A percentile compares a stretch with the other conserved stretches of the same genome.
These are phyloP conservation scores for Folsomia manolachei DNA, from an alignment of 2,888 invertebrate genomes.

Conservation along the genomic window DNA sequence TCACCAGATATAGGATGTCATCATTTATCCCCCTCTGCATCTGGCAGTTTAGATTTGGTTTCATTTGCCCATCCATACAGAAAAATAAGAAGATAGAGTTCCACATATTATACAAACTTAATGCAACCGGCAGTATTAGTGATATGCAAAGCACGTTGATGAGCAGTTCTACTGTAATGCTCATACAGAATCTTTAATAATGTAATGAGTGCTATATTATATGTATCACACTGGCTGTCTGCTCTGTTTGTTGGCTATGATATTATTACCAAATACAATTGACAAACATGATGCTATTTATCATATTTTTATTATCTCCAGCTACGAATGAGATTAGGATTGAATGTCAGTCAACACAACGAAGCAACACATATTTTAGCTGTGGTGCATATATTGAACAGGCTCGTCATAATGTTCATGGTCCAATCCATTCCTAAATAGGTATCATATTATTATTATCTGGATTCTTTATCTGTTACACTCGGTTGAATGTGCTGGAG, in stretches of 20 bases:
- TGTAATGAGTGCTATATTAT: no score
- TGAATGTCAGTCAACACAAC: neutral
- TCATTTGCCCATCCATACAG: neutral
- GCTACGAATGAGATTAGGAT: neutral
- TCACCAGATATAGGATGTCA: slow-evolving; percentile 18
- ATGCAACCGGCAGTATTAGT: no score
- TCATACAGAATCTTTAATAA: no score
- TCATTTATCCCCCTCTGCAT: slow-evolving; percentile 20
- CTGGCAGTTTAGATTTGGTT: slow-evolving; percentile 7
- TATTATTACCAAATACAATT: slow-evolving; percentile 17
- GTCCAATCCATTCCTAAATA: no score
- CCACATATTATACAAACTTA: neutral
- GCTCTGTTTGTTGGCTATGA: neutral
- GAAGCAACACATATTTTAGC: neutral
- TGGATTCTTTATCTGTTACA: neutral
- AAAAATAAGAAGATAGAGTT: neutral
- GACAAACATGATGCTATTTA: slow-evolving; percentile 13
- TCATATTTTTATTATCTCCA: neutral
- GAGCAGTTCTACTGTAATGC: neutral
- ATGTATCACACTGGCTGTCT: no score
- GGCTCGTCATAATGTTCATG: no score
- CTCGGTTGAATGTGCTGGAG: neutral
- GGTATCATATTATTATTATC: neutral
- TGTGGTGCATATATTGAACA: neutral
- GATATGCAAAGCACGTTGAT: neutral